A percentile compares a stretch with the other conserved stretches of the same genome.
phyloP scores from a whole-genome alignment of 2,113 vertebrate species.

The Oncorhynchus masou region DNA sequence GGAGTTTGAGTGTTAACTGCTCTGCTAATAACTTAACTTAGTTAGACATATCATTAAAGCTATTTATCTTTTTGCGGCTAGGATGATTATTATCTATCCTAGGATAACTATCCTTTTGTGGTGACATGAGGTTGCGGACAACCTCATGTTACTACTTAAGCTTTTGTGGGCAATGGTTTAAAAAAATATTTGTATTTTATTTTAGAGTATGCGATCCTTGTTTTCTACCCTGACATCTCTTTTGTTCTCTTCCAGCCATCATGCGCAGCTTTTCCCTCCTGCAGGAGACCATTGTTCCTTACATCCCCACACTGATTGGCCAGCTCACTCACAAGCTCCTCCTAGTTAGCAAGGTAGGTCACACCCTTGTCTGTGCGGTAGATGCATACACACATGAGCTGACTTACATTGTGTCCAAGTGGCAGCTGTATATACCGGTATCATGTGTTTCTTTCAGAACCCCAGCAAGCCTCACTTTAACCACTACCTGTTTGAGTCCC shows the following conservation, averaged over 20 bases:
- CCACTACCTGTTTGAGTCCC: slow-evolving; percentile 98
- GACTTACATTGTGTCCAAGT: too few relatives aligned
- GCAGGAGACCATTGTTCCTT: slow-evolving; percentile 94
- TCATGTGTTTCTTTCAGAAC: slow-evolving; percentile 76
- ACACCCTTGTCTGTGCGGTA: not conserved
- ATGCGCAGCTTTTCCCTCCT: slow-evolving; percentile 99
- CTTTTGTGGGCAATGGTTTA: too few relatives aligned
- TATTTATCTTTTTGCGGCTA: too few relatives aligned
- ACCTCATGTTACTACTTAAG: too few relatives aligned
- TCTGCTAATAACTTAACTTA: too few relatives aligned
- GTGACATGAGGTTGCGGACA: too few relatives aligned
- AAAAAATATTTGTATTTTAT: not conserved
- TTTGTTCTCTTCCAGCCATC: slow-evolving; percentile 80
- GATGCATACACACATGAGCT: not conserved
- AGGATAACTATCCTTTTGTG: too few relatives aligned
- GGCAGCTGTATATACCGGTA: not conserved
- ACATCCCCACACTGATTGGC: slow-evolving; percentile 92
- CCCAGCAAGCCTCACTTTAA: slow-evolving; percentile 99
- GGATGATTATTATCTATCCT: too few relatives aligned
- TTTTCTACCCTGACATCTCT: not conserved
- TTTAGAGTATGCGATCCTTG: not conserved
- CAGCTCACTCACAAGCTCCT: slow-evolving; percentile 97
- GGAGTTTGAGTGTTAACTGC: not conserved
- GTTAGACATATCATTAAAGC: too few relatives aligned
- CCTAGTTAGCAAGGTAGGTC: slow-evolving; percentile 94